Evolutionary conservation across 2,797 vertebrate species (phyloP), one percentile per base, ranked within the genome.

Genomic region (Salmo trutta): DNA sequence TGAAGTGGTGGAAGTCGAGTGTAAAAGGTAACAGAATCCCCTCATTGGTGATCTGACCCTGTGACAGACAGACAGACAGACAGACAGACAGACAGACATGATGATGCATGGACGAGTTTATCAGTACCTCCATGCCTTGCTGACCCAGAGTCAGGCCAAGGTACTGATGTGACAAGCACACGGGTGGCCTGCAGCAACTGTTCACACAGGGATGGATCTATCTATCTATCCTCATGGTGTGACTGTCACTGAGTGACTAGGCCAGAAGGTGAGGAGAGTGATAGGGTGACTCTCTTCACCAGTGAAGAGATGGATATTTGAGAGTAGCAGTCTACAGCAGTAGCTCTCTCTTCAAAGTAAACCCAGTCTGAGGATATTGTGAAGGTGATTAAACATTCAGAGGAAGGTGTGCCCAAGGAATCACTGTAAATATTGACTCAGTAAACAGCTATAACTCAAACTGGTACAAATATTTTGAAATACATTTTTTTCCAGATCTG

Each of bases 331-430:
- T n/a, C 5, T 56, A 56, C 54, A 56, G 19, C 19, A 56, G 54
- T 16, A 56, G 5, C 19, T 21, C 17, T 59, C 54, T 59, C 54
- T 21, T n/a, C 19, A n/a, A 59, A n/a, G 54, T 59, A 15, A 17
- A 53, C 56, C 53, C 69, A 80, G 75, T 53, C n/a, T 59, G 4
- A 59, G 54, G 19, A 59, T 59, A 59, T 59, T 1, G 54, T 16
- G 17, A 19, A 21, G 19, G 54, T 41, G 41, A 41, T 41, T 41
- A 41, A 59, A n/a, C 19, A 8, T 59, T 59, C 54, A 5, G 54
- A n/a, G 16, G 1, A 59, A n/a, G 17, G n/a, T 59, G 54, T 21
- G 19, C 54, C 21, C 54, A 59, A 8, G 54, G 54, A 59, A 59
- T 59, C 17, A 21, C 54, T 59, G 54, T 59, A 59, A 59, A n/a